Evolutionary conservation across 2,797 vertebrate species (phyloP).

Genomic region (Eutrigla gurnardus): DNA sequence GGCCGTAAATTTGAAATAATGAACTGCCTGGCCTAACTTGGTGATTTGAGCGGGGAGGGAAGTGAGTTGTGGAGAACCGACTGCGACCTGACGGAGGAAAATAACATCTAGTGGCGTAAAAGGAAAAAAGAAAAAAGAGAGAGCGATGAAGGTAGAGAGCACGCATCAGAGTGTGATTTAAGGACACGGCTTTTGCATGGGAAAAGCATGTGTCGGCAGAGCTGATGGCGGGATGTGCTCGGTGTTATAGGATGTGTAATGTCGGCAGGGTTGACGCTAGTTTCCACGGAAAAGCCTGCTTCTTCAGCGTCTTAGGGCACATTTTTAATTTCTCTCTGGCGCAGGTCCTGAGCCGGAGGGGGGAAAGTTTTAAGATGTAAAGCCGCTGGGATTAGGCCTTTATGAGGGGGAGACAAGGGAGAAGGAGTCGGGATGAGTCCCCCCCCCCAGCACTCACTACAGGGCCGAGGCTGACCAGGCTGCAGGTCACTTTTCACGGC

Average conservation of each 20-base stretch:
- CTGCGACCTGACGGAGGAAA: constrained; percentile 43
- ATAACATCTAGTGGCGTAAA: too few relatives aligned
- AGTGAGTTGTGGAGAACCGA: constrained; percentile 47
- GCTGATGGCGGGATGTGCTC: neutral
- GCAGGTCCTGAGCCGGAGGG: constrained; percentile 52
- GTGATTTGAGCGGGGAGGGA: constrained; percentile 56
- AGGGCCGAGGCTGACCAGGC: constrained; percentile 28
- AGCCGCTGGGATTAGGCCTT: constrained; percentile 77
- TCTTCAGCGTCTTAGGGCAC: constrained; percentile 61
- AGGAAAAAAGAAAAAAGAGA: constrained; percentile 18
- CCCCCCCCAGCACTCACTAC: neutral
- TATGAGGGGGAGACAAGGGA: constrained; percentile 64
- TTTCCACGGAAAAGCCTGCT: constrained; percentile 56
- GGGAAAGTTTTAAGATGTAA: constrained; percentile 75
- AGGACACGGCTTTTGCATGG: constrained; percentile 47
- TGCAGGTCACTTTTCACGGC: constrained; percentile 36
- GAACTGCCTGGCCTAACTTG: constrained; percentile 72
- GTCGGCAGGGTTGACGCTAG: constrained; percentile 50
- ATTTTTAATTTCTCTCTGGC: constrained; percentile 72
- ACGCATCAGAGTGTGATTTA: constrained; percentile 41
- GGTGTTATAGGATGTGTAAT: constrained; percentile 46
- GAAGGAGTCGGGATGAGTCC: constrained; percentile 64
- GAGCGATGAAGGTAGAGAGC: constrained; percentile 30
- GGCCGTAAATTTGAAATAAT: constrained; percentile 85
- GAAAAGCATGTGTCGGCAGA: constrained; percentile 21